These are phyloP conservation scores for Anableps anableps DNA, from an alignment of 2,797 vertebrate species.

Conservation along the genomic window DNA sequence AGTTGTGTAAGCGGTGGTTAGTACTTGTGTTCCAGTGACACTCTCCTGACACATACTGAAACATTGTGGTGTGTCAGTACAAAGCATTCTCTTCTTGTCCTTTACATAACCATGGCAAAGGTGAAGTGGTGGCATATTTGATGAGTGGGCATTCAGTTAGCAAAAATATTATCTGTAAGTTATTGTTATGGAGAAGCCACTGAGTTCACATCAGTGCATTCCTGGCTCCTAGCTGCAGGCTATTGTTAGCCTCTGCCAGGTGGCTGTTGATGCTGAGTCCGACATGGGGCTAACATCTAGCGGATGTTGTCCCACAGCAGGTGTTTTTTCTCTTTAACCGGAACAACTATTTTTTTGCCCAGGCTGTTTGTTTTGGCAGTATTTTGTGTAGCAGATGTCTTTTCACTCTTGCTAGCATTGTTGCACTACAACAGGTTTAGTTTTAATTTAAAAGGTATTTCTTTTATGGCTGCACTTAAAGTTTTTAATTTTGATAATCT, in stretches of 20 bases:
- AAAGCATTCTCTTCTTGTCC: conserved; percentile 16
- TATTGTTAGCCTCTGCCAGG: conserved; percentile 74
- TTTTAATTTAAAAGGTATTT: conserved; percentile 6
- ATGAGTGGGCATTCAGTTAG: conserved; percentile 32
- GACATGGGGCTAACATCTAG: conserved; percentile 46
- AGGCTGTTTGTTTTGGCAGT: conserved; percentile 68
- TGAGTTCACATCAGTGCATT: conserved; percentile 41
- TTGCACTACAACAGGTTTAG: conserved; percentile 58
- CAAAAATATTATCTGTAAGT: conserved; percentile 17
- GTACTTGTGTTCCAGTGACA: conserved; percentile 19
- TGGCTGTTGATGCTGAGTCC: conserved; percentile 69
- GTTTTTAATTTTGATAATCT: neutral
- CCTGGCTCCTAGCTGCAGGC: conserved; percentile 28
- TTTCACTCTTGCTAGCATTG: conserved; percentile 38
- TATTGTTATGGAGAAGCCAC: conserved; percentile 26
- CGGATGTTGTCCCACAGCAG: conserved; percentile 77
- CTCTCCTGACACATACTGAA: neutral
- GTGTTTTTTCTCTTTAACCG: conserved; percentile 60
- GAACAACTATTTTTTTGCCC: conserved; percentile 64
- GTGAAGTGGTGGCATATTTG: conserved; percentile 18
- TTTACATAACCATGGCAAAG: conserved; percentile 54
- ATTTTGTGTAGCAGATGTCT: conserved; percentile 67
- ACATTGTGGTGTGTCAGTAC: conserved; percentile 37
- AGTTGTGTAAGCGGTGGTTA: conserved; percentile 52
- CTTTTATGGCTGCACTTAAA: neutral